phyloP scores from a whole-genome alignment of 2,888 invertebrate species.

The Drosophila flavopinicola region DNA sequence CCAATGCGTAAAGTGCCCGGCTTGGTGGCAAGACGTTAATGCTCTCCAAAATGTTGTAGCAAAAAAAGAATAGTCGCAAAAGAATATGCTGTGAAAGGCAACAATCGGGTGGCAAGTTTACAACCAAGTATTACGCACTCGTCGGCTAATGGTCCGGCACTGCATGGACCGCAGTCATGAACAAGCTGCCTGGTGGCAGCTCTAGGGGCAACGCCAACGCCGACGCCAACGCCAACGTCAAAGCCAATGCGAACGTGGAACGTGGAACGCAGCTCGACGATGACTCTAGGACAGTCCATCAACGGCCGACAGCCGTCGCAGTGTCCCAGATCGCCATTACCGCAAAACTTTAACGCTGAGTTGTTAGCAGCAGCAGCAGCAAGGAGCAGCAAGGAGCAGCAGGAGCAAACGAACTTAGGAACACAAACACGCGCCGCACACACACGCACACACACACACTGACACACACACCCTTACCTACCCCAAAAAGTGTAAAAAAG shows the following conservation, averaged over 20 bases:
- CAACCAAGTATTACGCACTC: conserved; percentile 76
- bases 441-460: conserved; percentile 30
- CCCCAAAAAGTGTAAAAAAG: conserved; percentile 3
- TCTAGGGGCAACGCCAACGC: not conserved
- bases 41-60: conserved; percentile 4
- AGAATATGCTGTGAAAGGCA: conserved; percentile 21
- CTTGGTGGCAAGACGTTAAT: conserved; percentile 22
- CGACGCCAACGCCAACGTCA: not conserved
- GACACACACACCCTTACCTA: conserved; percentile 34
- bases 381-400: conserved; percentile 51
- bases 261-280: conserved; percentile 3
- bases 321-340: conserved; percentile 75
- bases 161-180: conserved; percentile 40
- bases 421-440: conserved; percentile 71
- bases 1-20: conserved; percentile 1
- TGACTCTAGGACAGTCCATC: conserved; percentile 66
- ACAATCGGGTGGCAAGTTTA: conserved; percentile 64
- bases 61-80: too few species aligned
- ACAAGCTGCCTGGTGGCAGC: conserved; percentile 2
- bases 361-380: conserved; percentile 59
- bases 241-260: not conserved
- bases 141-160: conserved; percentile 68
- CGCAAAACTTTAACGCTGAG: conserved; percentile 78
- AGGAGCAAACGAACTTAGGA: conserved; percentile 69
- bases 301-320: conserved; percentile 47